Evolutionary conservation across 2,797 vertebrate species (phyloP).

Genomic region (Gambelia wislizenii): DNA sequence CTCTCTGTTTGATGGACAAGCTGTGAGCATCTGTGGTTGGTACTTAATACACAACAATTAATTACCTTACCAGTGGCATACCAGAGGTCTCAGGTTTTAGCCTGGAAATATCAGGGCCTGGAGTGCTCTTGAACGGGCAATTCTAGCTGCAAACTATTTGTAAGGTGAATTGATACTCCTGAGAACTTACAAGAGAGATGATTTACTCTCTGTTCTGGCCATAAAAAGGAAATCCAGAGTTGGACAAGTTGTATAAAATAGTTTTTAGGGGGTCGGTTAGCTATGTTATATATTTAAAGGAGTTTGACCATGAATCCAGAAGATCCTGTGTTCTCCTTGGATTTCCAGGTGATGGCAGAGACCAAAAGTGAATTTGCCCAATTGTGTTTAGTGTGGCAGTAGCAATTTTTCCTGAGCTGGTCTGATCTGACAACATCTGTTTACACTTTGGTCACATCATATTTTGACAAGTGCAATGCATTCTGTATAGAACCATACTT

Average conservation of each 20-base stretch:
- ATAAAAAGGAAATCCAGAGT: background rate
- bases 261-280: background rate
- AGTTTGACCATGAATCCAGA: background rate
- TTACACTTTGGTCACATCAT: background rate
- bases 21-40: too few species aligned
- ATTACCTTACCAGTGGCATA: too few species aligned
- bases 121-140: too few species aligned
- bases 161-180: too few species aligned
- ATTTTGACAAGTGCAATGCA: background rate
- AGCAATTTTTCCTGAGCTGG: background rate
- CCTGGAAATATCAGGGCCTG: too few species aligned
- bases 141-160: too few species aligned
- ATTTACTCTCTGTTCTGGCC: background rate
- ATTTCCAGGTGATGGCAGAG: background rate
- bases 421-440: background rate
- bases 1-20: too few species aligned
- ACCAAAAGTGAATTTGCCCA: background rate
- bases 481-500: background rate
- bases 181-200: too few species aligned
- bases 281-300: background rate
- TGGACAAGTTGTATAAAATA: background rate
- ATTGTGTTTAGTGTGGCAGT: background rate
- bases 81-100: too few species aligned
- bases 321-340: background rate
- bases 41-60: too few species aligned